phyloP scores from a whole-genome alignment of 2,888 invertebrate species.

The Melipona beecheii region DNA sequence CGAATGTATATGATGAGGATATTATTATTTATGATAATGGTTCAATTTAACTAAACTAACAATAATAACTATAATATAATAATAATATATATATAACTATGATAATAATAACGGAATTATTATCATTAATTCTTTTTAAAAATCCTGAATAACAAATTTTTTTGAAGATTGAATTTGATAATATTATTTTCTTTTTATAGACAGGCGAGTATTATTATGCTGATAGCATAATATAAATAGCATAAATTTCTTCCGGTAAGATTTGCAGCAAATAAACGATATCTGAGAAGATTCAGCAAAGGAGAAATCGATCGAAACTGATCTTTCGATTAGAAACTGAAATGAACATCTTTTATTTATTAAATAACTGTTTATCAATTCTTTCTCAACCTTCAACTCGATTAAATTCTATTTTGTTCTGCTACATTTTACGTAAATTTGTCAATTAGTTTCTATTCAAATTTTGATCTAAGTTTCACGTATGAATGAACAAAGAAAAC shows the following conservation, averaged over 20 bases:
- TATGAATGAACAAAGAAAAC: neutral
- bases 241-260: constrained; percentile 44
- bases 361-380: neutral
- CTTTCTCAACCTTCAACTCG: neutral
- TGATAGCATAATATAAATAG: constrained; percentile 27
- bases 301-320: neutral
- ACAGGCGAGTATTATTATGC: constrained; percentile 57
- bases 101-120: too few species aligned
- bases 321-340: neutral
- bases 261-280: constrained; percentile 23
- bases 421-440: neutral
- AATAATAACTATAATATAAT: too few species aligned
- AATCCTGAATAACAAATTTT: too few species aligned
- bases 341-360: neutral
- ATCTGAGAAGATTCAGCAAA: too few species aligned
- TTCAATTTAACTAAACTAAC: too few species aligned
- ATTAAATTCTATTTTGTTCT: neutral
- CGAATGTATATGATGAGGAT: too few species aligned
- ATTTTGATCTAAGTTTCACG: neutral
- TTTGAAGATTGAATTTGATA: too few species aligned
- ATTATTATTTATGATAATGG: too few species aligned
- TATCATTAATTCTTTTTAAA: too few species aligned
- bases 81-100: too few species aligned
- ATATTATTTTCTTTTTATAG: neutral
- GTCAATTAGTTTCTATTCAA: neutral